Percentiles rank a stretch among this genome's conserved stretches.
Evolutionary conservation across 2,797 vertebrate species (phyloP).

Genomic region (Tarsius wallacei): DNA sequence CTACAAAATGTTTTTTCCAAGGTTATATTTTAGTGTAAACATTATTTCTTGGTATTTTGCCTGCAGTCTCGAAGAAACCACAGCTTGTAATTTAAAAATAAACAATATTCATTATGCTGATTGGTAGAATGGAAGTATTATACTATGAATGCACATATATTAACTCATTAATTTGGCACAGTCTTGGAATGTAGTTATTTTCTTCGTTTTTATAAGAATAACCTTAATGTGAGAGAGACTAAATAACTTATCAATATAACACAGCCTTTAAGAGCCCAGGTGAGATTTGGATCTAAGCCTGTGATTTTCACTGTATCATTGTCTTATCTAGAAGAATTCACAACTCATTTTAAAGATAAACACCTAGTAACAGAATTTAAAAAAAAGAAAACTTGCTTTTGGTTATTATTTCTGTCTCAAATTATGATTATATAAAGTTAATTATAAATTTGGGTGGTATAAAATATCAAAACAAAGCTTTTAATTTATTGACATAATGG

Average conservation of each 20-base stretch:
- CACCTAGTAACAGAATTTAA: not conserved
- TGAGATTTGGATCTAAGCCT: not conserved
- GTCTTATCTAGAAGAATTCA: not conserved
- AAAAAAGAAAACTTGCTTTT: not conserved
- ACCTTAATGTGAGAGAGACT: not conserved
- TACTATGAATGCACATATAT: not conserved
- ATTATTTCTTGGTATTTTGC: not conserved
- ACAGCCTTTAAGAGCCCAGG: not conserved
- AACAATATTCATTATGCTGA: not conserved
- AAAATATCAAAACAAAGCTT: not conserved
- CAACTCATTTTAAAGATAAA: not conserved
- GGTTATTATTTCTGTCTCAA: not conserved
- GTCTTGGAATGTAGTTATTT: not conserved
- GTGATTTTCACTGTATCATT: not conserved
- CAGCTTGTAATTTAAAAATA: not conserved
- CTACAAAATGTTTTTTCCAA: not conserved
- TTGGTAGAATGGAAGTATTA: not conserved
- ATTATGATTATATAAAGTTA: not conserved
- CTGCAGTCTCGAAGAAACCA: not conserved
- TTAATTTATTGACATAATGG: not conserved
- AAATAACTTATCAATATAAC: not conserved
- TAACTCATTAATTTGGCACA: not conserved
- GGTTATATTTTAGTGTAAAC: not conserved
- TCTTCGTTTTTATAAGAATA: not conserved
- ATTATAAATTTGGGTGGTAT: not conserved